Evolutionary conservation across 1,140 invertebrate genomes (phyloP).

Genomic region (Varroa destructor): DNA sequence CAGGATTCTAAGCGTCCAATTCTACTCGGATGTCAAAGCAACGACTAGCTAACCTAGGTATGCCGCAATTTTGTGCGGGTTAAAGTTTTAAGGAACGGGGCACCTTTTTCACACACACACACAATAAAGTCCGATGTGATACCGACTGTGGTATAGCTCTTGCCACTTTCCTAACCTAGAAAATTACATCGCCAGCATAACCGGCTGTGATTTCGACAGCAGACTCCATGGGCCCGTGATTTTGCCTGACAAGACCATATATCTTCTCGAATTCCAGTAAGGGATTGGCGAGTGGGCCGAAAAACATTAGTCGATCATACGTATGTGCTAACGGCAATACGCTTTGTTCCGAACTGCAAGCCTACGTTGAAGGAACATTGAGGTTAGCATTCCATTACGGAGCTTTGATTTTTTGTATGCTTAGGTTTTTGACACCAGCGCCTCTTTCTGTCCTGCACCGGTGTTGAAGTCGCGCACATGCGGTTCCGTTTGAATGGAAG

Average conservation of each 20-base stretch:
- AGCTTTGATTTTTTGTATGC: too few species aligned
- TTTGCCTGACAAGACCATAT: conserved; percentile 42
- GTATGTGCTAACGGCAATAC: conserved; percentile 43
- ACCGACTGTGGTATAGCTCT: too few species aligned
- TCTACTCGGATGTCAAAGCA: too few species aligned
- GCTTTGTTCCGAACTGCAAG: conserved; percentile 56
- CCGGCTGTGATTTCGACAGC: conserved; percentile 37
- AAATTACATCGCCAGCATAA: conserved; percentile 34
- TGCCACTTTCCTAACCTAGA: not conserved
- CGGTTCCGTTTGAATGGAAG: not conserved
- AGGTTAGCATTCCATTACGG: conserved; percentile 38
- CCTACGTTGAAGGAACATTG: conserved; percentile 57
- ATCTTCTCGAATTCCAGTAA: conserved; percentile 39
- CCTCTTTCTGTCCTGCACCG: not conserved
- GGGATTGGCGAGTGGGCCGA: conserved; percentile 37
- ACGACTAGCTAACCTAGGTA: too few species aligned
- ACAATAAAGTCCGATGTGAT: too few species aligned
- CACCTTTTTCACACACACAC: too few species aligned
- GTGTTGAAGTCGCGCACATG: not conserved
- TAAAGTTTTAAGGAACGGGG: too few species aligned
- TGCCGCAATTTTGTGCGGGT: too few species aligned
- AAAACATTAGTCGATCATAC: conserved; percentile 40
- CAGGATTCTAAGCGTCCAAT: too few species aligned
- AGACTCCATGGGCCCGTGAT: conserved; percentile 33
- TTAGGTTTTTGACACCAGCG: too few species aligned